Evolutionary conservation across 2,113 vertebrate species (phyloP), one percentile per base, ranked within the genome.

Genomic region (Strigops habroptila): DNA sequence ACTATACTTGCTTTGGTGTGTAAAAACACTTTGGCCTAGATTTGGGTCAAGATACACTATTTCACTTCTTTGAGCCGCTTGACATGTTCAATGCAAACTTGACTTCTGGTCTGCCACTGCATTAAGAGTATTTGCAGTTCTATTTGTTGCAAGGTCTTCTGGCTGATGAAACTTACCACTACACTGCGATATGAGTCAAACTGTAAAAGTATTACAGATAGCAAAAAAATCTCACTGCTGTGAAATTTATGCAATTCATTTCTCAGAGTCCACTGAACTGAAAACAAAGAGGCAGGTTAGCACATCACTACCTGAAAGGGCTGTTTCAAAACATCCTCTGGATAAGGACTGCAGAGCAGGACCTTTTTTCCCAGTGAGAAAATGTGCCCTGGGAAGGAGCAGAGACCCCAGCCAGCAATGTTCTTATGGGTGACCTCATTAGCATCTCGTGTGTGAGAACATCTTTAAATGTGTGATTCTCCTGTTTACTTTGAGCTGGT

Each of bases 231-330:
- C 60, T 88, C 43, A 71, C 48, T 68, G 39, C 49, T 65, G 22
- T 85, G 52, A 79, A 95, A 91, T 65, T 64, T 52, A 91, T 52
- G 53, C 51, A 57, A 37, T 52, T 86, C 14, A 53, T 84, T 81
- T 51, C 41, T 95, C 6, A 2, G 62, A 55, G 33, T 43, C 68
- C 73, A 53, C 63, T 18, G 63, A 49, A 24, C 83, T 68, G 60
- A 86, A 88, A 93, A 96, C 74, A 89, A 85, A 80, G 59, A n/a
- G 77, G 68, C 31, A 14, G 49, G 65, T 95, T 80, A 86, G 71
- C 68, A 91, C 23, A 59, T 60, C 43, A 25, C 18, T 35, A 51
- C 55, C 88, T 86, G 51, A 67, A 93, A 83, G 18, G 63, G 68
- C 30, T 84, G 77, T 48, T 94, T 91, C 82, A 89, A 91, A 96